Conservation (phyloP, 2,113 vertebrate genomes). For the Pollimyrus isidori region DNA sequence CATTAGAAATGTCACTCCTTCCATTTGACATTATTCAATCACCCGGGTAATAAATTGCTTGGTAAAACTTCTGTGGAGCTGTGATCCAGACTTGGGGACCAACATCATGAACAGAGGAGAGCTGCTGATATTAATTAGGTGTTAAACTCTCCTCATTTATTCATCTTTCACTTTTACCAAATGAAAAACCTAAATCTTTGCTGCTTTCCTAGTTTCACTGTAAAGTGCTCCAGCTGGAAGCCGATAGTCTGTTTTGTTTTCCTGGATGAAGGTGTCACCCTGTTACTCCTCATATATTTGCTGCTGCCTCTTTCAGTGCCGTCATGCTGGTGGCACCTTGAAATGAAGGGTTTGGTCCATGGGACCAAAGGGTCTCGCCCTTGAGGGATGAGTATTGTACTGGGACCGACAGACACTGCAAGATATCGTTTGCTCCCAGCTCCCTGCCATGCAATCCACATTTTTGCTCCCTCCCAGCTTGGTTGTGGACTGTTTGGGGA, state of each 20-base stretch:
- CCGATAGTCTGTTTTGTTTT: conserved; percentile 17
- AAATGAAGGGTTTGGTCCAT: neutral
- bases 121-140: neutral
- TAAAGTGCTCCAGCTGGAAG: conserved; percentile 16
- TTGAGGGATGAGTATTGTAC: neutral
- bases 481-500: neutral
- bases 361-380: neutral
- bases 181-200: neutral
- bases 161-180: neutral
- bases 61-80: neutral
- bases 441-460: neutral
- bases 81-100: neutral
- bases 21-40: neutral
- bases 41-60: neutral
- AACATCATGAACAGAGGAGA: neutral
- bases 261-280: conserved; percentile 21
- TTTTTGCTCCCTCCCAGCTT: neutral
- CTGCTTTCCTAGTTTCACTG: conserved; percentile 29
- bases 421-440: neutral
- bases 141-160: neutral
- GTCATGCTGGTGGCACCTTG: neutral
- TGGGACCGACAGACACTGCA: neutral
- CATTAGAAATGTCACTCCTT: neutral
- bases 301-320: conserved; percentile 10
- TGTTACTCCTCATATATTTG: conserved; percentile 16